Conservation (phyloP, 2,113 vertebrate species). For the Poecilia latipinna region DNA sequence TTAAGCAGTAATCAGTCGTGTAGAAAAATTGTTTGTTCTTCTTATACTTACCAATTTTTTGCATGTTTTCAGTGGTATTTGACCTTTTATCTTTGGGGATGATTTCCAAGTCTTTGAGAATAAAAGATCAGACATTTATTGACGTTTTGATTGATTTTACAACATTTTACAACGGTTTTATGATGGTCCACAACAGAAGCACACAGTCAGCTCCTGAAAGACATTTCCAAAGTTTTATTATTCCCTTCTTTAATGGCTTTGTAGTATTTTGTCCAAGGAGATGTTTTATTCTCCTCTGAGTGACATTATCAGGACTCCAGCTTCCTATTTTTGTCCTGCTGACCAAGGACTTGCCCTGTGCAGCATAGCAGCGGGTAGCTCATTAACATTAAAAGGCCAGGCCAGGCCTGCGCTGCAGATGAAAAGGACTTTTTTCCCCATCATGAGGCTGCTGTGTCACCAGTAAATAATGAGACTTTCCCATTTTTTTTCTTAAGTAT, state of each 20-base stretch:
- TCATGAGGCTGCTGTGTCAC: slow-evolving; percentile 42
- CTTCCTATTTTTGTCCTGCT: slow-evolving; percentile 60
- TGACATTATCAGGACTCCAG: slow-evolving; percentile 62
- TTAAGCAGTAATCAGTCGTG: no score
- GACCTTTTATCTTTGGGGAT: neutral
- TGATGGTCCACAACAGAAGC: neutral
- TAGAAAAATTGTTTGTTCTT: neutral
- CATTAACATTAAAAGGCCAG: slow-evolving; percentile 64
- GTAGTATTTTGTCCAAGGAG: slow-evolving; percentile 32
- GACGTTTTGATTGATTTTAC: neutral
- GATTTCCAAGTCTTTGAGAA: neutral
- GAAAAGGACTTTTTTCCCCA: slow-evolving; percentile 6
- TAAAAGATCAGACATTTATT: neutral
- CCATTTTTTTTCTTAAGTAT: slow-evolving; percentile 44
- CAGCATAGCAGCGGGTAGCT: slow-evolving; percentile 37
- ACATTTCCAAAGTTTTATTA: slow-evolving; percentile 16
- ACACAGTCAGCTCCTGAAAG: neutral
- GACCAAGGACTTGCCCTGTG: slow-evolving; percentile 46
- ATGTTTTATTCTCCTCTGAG: slow-evolving; percentile 52
- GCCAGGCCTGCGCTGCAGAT: slow-evolving; percentile 33
- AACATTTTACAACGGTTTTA: neutral
- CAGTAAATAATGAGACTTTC: slow-evolving; percentile 57
- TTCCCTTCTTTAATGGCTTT: slow-evolving; percentile 23
- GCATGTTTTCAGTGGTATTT: neutral
- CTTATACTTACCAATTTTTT: neutral